These are phyloP conservation scores for Dorcus parallelipipedus DNA, from an alignment of 2,888 invertebrate species.

Conservation along the genomic window DNA sequence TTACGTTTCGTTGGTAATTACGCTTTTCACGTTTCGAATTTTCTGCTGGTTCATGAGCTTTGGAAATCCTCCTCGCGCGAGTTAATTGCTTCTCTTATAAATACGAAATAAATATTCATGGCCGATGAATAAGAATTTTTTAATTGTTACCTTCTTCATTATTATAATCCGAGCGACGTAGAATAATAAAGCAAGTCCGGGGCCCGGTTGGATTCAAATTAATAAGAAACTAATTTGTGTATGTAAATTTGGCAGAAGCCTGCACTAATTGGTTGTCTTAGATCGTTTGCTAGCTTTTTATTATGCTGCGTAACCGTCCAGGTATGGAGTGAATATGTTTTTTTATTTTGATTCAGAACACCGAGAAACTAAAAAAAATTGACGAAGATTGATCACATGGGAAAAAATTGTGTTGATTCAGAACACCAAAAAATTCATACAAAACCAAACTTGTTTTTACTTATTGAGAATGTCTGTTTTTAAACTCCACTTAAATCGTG, in stretches of 20 bases:
- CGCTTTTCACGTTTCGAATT: background rate
- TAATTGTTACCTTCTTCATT: conserved; percentile 3
- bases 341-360: too few species aligned
- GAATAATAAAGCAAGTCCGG: background rate
- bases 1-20: background rate
- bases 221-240: conserved; percentile 1
- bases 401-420: too few species aligned
- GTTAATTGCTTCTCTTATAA: conserved; percentile 1
- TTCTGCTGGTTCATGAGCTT: background rate
- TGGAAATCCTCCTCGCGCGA: too few species aligned
- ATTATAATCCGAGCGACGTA: background rate
- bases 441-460: too few species aligned
- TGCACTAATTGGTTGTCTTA: background rate
- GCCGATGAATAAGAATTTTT: conserved; percentile 1
- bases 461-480: too few species aligned
- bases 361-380: too few species aligned
- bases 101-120: conserved; percentile 4
- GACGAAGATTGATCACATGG: too few species aligned
- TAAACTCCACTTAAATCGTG: too few species aligned
- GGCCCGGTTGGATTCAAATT: background rate
- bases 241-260: conserved; percentile 5
- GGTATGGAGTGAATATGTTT: too few species aligned
- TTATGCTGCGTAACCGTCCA: too few species aligned
- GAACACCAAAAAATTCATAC: too few species aligned
- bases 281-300: too few species aligned